Base-by-base conservation (phyloP, 2,888 invertebrate species). In the Leptinotarsa haldemani region DNA sequence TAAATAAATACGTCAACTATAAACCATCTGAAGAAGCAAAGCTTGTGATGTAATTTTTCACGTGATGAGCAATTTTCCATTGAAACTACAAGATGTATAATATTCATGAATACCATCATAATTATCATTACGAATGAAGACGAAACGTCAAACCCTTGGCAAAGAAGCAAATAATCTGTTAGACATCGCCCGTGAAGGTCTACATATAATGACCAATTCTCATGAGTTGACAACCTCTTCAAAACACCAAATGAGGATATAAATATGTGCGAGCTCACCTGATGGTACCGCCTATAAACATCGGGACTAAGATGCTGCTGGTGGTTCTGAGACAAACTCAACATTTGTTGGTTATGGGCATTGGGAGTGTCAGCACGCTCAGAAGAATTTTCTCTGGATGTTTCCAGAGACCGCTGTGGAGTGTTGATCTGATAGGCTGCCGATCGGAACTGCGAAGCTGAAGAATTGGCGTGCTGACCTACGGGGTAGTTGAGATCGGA, bases 401-500 rank as follows among this genome's bases (percentile, higher is more conserved):
- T 94, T 87, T 94, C 94, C 84, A 94, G 88, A 80, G 94, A 94
- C 82, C 94, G 90, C 88, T 93, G 94, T 79, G 94, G 94, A 74
- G 94, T 94, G 86, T 92, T 91, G 88, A 94, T 91, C 85, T 94
- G 94, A 88, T 94, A 93, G 52, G 94, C 94, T 63, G 93, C 94
- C 68, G 90, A 90, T 77, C 94, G 90, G 87, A 94, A 95, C 89
- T 97, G 97, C 74, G 96, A 96, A 40, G 95, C 96, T 75, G 97
- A 96, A 85, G 95, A 95, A 90, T 97, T 97, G 83, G 96, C 93
- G 86, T 96, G 95, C 86, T 95, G 71, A 74, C 93, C 93, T 84
- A 95, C 93, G 69, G 97, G 97, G 89, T 95, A 97, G 90, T 97
- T 97, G 84, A 97, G 92, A 89, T 98, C 98, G 78, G 96, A 96